Evolutionary conservation across 2,888 invertebrate genomes (phyloP).

Genomic region (Odontocerum albicorne): DNA sequence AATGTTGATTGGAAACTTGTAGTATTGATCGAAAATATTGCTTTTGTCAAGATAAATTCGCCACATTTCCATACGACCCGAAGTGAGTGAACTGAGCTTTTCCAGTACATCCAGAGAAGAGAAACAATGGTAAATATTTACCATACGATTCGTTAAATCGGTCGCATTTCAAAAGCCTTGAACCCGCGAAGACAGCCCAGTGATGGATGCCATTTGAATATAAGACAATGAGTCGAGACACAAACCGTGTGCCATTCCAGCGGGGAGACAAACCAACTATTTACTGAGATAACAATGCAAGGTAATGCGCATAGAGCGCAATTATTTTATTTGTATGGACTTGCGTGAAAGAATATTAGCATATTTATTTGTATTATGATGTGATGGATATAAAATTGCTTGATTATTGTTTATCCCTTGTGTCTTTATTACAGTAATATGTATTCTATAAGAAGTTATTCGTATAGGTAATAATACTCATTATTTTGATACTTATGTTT

Average conservation of each 20-base stretch:
- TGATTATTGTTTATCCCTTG: too few relatives aligned
- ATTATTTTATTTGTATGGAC: too few relatives aligned
- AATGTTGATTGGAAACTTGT: too few relatives aligned
- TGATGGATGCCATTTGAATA: conserved; percentile 23
- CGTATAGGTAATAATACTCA: too few relatives aligned
- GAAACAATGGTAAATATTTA: conserved; percentile 16
- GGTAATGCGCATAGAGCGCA: not conserved
- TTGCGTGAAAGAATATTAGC: too few relatives aligned
- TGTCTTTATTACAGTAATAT: too few relatives aligned
- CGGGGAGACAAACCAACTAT: conserved; percentile 12
- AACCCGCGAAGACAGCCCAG: not conserved
- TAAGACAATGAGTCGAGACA: conserved; percentile 19
- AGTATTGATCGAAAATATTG: too few relatives aligned
- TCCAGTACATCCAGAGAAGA: too few relatives aligned
- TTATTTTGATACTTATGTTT: too few relatives aligned
- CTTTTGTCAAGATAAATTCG: not conserved
- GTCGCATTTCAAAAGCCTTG: conserved; percentile 11
- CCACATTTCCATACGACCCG: not conserved
- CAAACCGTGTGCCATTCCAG: conserved; percentile 15
- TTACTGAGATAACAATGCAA: conserved; percentile 13
- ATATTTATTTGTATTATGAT: too few relatives aligned
- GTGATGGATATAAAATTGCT: too few relatives aligned
- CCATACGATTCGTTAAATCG: conserved; percentile 15
- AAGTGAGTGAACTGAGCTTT: not conserved
- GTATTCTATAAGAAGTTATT: too few relatives aligned